Evolutionary conservation across 1,140 invertebrate genomes (phyloP), one percentile per base, ranked within the genome.

Genomic region (Drosophila gunungcola): DNA sequence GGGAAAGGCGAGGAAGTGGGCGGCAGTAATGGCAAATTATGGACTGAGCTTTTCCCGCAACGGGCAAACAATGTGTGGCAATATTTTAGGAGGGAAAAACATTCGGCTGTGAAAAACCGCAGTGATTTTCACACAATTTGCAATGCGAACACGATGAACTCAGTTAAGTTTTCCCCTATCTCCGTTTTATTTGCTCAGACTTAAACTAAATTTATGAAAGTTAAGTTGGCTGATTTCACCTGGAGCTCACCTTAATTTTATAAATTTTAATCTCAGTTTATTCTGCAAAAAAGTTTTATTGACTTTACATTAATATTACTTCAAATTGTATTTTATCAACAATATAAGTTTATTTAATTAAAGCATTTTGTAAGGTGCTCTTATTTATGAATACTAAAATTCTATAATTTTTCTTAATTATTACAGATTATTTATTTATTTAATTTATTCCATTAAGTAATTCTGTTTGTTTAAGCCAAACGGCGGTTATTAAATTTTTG

Each of bases 121-220:
- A 76, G 27, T 73, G 29, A 73, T 80, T 73, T 84, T 80, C 73
- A 80, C 81, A 84, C 82, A 84, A 85, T 84, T 84, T 84, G 65
- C 73, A 68, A 80, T 84, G 72, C 78, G 73, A 78, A 67, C 52
- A 54, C 34, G 12, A 38, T 36, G 41, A 60, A 29, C 54, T 4
- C 32, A 3, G 25, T 2, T 13, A 1, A 12, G 6, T 27, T 49
- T 64, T 65, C 43, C 43, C 60, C 39, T 3, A 67, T 42, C 21
- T 64, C 25, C 29, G 61, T 58, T 11, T 16, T 27, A 32, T 62
- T 57, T 57, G 11, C 54, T 42, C 11, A 21, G 45, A 10, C 21
- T 27, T 43, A 43, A 43, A 25, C 41, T 4, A 12, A 16, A n/a
- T 43, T 45, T 53, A 63, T 45, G 64, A 53, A 52, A 68, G 64